Conservation (phyloP, 2,797 vertebrate species). For the Coccyzus lansbergi region DNA sequence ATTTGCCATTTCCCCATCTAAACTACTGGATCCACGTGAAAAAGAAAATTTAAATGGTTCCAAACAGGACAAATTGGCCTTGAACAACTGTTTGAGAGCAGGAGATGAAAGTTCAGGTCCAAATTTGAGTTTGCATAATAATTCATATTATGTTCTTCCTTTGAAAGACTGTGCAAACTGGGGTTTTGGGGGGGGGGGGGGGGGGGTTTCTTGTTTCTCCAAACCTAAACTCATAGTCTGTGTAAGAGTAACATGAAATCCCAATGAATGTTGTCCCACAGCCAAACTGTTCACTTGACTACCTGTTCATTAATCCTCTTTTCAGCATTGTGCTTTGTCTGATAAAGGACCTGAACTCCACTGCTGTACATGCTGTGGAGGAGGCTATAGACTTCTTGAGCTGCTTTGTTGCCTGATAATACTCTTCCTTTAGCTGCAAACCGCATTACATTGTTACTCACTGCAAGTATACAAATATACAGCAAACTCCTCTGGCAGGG, state of each 20-base stretch:
- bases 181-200: fast-evolving
- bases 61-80: neutral
- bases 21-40: neutral
- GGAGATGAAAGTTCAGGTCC: neutral
- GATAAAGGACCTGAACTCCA: neutral
- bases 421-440: neutral
- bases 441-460: neutral
- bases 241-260: neutral
- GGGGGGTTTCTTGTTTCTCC: neutral
- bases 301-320: neutral
- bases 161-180: neutral
- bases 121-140: neutral
- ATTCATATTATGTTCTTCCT: neutral
- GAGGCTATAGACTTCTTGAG: neutral
- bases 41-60: neutral
- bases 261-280: neutral
- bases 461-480: neutral
- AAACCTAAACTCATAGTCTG: neutral
- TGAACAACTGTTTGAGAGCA: neutral
- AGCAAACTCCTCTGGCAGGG: neutral
- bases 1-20: neutral
- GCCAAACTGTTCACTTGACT: neutral
- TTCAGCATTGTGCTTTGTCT: neutral
- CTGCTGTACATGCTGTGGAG: neutral
- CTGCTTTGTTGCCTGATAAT: neutral